Base-by-base conservation (phyloP, 2,797 vertebrate species). In the Chrysocyon brachyurus region DNA sequence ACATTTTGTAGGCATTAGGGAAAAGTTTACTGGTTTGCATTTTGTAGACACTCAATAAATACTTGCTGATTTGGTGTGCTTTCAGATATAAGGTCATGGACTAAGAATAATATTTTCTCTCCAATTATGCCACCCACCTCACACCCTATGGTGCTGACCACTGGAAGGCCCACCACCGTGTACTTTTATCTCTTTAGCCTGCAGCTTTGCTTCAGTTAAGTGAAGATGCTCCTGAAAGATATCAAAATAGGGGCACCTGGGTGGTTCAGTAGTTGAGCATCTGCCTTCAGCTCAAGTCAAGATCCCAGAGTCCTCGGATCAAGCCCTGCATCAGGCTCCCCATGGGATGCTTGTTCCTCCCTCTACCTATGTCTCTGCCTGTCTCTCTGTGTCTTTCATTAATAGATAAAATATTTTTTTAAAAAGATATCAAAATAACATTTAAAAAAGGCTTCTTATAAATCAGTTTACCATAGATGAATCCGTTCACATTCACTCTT, bases 61-160 rank as follows among this genome's bases (percentile, higher is more conserved):
- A 24, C 54, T 56, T 77, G 24, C 24, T 70, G 61, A 75, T 77
- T 92, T 77, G 40, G 4, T 81, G 54, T 85, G 73, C 84, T 52
- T 91, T 96, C 66, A 56, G 57, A 15, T 79, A 49, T 54, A 59
- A 64, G 54, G 15, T 46, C 5, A 68, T 12, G 5, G 57, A 82
- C 59, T 40, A 77, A 95, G 85, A 87, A 10, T n/a, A 63, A 78
- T 24, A 87, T 87, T 86, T 77, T 86, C 72, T 85, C 84, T 77
- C 61, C 24, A 56, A 57, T n/a, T 87, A 17, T 70, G 54, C 33
- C 10, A 31, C 21, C 66, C 17, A 15, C 22, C 12, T 26, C 4
- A 14, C 54, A 63, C 46, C 46, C 73, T 92, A 52, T 15, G 15
- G 63, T 2, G 7, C 8, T 54, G 17, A 70, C 24, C 83, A 10